Evolutionary conservation across 2,888 invertebrate genomes (phyloP).

Genomic region (Diadegma fenestrale): DNA sequence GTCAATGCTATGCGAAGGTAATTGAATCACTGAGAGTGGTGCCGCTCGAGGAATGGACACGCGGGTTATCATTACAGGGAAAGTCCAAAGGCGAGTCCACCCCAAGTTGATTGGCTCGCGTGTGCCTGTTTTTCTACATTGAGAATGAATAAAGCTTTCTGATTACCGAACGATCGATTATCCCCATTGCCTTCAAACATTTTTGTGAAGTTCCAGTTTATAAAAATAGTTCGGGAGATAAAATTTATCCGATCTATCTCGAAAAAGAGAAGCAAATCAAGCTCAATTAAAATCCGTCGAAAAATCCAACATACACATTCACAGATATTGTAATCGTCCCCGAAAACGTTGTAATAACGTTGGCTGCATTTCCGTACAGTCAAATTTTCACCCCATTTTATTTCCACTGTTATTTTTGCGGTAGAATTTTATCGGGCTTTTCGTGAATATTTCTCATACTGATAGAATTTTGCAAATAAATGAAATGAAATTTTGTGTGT

Average conservation of each 20-base stretch:
- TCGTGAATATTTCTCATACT: slow-evolving; percentile 23
- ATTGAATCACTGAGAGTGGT: not conserved
- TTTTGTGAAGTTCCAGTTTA: not conserved
- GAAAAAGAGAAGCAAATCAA: too few species aligned
- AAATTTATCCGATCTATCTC: too few species aligned
- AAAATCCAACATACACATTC: not conserved
- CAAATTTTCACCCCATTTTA: not conserved
- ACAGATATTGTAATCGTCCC: not conserved
- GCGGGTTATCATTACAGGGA: slow-evolving; percentile 19
- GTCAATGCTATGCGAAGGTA: not conserved
- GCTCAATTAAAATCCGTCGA: too few species aligned
- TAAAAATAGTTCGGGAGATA: too few species aligned
- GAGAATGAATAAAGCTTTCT: slow-evolving; percentile 28
- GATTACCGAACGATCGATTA: slow-evolving; percentile 35
- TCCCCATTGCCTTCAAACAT: slow-evolving; percentile 26
- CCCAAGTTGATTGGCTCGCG: not conserved
- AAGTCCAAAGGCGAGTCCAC: slow-evolving; percentile 18
- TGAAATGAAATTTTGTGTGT: slow-evolving; percentile 32
- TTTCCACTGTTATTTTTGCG: not conserved
- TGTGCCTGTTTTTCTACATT: slow-evolving; percentile 19
- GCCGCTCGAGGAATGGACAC: slow-evolving; percentile 18
- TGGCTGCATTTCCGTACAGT: not conserved
- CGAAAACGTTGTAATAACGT: not conserved
- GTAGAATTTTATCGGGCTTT: not conserved
- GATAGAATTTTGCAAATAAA: slow-evolving; percentile 41